Conservation (phyloP, 1,140 invertebrate species). For the Oppia nitens region DNA sequence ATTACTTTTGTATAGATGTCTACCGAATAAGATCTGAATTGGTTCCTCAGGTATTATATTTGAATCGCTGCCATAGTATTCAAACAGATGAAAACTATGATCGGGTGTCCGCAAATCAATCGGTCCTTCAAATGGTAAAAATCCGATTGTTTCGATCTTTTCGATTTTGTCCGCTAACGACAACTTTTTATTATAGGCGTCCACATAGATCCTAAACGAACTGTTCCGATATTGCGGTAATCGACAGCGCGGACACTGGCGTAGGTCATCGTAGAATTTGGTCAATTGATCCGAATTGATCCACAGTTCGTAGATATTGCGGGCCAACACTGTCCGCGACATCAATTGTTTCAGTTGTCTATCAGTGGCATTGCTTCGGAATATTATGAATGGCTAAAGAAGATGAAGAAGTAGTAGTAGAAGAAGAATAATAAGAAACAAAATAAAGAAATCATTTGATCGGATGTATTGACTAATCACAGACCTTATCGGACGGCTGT, state of each 20-base stretch:
- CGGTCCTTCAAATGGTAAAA: conserved; percentile 55
- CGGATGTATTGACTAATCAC: neutral
- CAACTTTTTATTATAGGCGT: conserved; percentile 71
- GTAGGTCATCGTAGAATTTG: conserved; percentile 45
- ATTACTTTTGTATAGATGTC: conserved; percentile 52
- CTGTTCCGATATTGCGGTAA: neutral
- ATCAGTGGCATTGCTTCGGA: too few relatives aligned
- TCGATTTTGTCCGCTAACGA: conserved; percentile 55
- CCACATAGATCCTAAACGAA: conserved; percentile 48
- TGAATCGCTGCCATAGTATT: conserved; percentile 66
- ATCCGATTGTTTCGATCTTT: conserved; percentile 65
- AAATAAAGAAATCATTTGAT: too few relatives aligned
- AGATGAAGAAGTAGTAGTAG: neutral
- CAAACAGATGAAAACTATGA: conserved; percentile 55
- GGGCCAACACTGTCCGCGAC: conserved; percentile 2
- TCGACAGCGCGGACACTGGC: neutral
- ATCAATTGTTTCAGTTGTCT: neutral
- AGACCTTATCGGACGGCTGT: conserved; percentile 3
- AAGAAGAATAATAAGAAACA: neutral
- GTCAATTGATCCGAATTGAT: conserved; percentile 37
- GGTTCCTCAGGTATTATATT: conserved; percentile 51
- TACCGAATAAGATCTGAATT: conserved; percentile 59
- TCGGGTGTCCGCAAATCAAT: conserved; percentile 70
- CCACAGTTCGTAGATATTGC: conserved; percentile 55
- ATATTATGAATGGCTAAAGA: conserved; percentile 4